Evolutionary conservation across 1,140 invertebrate species (phyloP).

Genomic region (Portunus trituberculatus): DNA sequence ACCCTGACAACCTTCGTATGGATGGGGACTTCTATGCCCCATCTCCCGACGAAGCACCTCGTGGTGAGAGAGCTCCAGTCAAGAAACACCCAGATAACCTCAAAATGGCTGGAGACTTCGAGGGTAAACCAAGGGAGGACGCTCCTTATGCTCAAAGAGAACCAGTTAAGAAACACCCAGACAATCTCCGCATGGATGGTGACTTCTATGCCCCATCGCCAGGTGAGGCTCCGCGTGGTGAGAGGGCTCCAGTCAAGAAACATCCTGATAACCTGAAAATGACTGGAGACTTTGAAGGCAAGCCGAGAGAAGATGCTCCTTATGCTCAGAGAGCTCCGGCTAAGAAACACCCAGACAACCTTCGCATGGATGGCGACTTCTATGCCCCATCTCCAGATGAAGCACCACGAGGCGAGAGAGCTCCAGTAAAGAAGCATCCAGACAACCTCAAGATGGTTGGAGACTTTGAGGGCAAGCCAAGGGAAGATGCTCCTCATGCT

Average conservation of each 20-base stretch:
- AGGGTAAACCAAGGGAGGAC: slow-evolving; percentile 58
- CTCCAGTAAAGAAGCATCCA: slow-evolving; percentile 64
- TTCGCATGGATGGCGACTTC: slow-evolving; percentile 67
- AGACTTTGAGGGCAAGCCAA: slow-evolving; percentile 64
- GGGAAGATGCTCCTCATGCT: slow-evolving; percentile 68
- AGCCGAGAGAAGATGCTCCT: slow-evolving; percentile 62
- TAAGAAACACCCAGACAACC: slow-evolving; percentile 68
- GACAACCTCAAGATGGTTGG: slow-evolving; percentile 62
- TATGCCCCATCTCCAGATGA: slow-evolving; percentile 58
- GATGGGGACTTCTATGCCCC: slow-evolving; percentile 61
- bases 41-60: background rate
- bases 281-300: slow-evolving; percentile 68
- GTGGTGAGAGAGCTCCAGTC: slow-evolving; percentile 52
- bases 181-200: slow-evolving; percentile 66
- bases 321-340: slow-evolving; percentile 57
- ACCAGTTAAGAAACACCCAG: slow-evolving; percentile 63
- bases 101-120: slow-evolving; percentile 60
- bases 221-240: slow-evolving; percentile 53
- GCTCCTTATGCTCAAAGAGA: slow-evolving; percentile 56
- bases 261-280: slow-evolving; percentile 62
- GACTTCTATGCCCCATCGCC: slow-evolving; percentile 69
- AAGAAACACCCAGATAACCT: slow-evolving; percentile 67
- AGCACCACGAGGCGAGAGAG: slow-evolving; percentile 55
- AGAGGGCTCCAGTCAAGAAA: slow-evolving; percentile 65
- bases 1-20: slow-evolving; percentile 62